phyloP scores from a whole-genome alignment of 2,888 invertebrate species.

The Drosophila kambysellisi region DNA sequence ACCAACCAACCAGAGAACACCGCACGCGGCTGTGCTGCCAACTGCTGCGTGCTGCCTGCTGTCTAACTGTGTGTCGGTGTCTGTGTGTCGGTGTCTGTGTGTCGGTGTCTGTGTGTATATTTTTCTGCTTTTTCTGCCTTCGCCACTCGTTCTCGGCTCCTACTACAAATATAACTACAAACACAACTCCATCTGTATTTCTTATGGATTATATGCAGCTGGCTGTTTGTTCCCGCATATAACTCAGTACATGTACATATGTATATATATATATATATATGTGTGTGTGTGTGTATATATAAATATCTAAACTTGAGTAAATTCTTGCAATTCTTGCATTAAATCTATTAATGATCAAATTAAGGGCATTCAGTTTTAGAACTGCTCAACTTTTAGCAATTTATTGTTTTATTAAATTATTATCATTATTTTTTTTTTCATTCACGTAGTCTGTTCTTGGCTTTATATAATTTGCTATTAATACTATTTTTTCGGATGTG shows the following conservation, averaged over 20 bases:
- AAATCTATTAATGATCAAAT: not conserved
- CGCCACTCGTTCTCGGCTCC: conserved; percentile 3
- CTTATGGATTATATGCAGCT: conserved; percentile 10
- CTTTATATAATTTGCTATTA: too few species aligned
- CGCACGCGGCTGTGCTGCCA: conserved; percentile 30
- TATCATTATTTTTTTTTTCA: not conserved
- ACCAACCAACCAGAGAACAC: conserved; percentile 67
- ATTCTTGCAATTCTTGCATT: not conserved
- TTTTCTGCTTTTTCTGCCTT: not conserved
- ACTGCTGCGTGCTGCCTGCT: conserved; percentile 17
- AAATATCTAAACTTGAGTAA: not conserved
- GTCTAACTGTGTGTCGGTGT: conserved; percentile 1
- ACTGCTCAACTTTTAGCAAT: not conserved
- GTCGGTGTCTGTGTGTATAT: conserved; percentile 1
- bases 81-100: not conserved
- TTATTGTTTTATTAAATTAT: not conserved
- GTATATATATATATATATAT: not conserved
- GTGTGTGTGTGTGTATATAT: not conserved
- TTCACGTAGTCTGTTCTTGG: too few species aligned
- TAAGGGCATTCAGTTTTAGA: not conserved
- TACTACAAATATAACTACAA: not conserved
- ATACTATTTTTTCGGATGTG: too few species aligned
- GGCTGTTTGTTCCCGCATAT: not conserved
- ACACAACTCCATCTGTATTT: conserved; percentile 18
- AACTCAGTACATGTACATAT: not conserved